Evolutionary conservation across 2,113 vertebrate genomes (phyloP).

Genomic region (Natator depressus): DNA sequence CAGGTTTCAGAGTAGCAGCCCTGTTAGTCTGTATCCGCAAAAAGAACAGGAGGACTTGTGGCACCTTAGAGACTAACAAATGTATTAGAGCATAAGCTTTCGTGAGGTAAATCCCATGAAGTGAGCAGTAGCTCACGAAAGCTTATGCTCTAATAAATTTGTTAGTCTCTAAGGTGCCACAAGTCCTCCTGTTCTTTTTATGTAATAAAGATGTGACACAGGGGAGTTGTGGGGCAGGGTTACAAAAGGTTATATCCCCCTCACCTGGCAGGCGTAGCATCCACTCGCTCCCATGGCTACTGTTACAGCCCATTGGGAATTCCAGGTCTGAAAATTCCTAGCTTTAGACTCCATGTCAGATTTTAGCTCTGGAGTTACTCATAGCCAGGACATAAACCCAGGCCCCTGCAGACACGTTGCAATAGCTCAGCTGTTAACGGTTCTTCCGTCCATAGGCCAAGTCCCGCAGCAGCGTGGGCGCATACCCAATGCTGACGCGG

Average conservation of each 20-base stretch:
- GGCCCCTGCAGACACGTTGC: background rate
- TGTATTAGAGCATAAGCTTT: no score
- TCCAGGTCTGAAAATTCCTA: background rate
- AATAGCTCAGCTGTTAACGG: accelerated
- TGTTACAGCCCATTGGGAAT: background rate
- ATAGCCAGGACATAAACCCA: accelerated
- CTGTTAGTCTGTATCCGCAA: no score
- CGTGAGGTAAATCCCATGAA: no score
- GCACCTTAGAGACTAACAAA: no score
- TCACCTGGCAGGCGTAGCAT: accelerated
- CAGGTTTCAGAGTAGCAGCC: no score
- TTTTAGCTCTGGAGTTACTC: background rate
- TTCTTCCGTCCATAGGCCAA: background rate
- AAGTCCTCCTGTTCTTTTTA: no score
- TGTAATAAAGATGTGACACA: accelerated
- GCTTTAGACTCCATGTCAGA: background rate
- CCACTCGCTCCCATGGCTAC: background rate
- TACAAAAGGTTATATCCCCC: accelerated
- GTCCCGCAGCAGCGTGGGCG: background rate
- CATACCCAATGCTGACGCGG: background rate
- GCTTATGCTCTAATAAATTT: no score
- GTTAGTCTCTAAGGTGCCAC: no score
- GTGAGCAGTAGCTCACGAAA: no score
- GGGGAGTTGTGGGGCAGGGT: accelerated
- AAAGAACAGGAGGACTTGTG: no score